Evolutionary conservation across 2,888 invertebrate genomes (phyloP).

Genomic region (Ormyrus thymus): DNA sequence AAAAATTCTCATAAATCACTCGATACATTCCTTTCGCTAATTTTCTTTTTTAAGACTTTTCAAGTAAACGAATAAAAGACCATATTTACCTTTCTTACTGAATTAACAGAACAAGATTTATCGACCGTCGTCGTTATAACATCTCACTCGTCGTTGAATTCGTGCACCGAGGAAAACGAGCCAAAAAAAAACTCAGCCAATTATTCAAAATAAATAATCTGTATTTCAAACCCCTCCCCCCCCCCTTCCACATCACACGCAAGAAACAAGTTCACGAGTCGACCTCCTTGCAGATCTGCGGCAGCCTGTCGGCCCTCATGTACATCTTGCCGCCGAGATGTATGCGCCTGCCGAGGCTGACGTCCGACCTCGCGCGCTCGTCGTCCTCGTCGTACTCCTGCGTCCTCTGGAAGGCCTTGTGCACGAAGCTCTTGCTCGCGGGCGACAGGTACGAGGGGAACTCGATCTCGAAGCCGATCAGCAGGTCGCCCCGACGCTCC

Average conservation of each 20-base stretch:
- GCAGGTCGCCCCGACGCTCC: slow-evolving; percentile 82
- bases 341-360: not conserved
- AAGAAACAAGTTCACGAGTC: no score
- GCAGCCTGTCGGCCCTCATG: slow-evolving; percentile 37
- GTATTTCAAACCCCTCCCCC: no score
- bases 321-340: slow-evolving; percentile 45
- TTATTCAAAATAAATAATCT: slow-evolving; percentile 3
- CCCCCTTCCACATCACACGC: no score
- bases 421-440: slow-evolving; percentile 72
- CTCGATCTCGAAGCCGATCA: slow-evolving; percentile 81
- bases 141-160: no score
- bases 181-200: not conserved
- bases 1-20: no score
- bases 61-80: no score
- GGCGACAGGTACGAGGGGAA: slow-evolving; percentile 78
- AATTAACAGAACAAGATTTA: no score
- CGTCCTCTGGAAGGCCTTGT: slow-evolving; percentile 63
- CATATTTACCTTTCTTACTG: no score
- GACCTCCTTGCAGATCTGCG: slow-evolving; percentile 29
- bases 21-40: no score
- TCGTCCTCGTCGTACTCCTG: not conserved
- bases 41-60: no score
- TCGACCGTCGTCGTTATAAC: no score
- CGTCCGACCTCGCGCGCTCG: no score
- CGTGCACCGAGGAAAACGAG: not conserved